Percentiles rank a stretch among this genome's conserved stretches.
These are phyloP conservation scores for Itoplectis maculator DNA, from an alignment of 2,888 invertebrate genomes.

Conservation along the genomic window DNA sequence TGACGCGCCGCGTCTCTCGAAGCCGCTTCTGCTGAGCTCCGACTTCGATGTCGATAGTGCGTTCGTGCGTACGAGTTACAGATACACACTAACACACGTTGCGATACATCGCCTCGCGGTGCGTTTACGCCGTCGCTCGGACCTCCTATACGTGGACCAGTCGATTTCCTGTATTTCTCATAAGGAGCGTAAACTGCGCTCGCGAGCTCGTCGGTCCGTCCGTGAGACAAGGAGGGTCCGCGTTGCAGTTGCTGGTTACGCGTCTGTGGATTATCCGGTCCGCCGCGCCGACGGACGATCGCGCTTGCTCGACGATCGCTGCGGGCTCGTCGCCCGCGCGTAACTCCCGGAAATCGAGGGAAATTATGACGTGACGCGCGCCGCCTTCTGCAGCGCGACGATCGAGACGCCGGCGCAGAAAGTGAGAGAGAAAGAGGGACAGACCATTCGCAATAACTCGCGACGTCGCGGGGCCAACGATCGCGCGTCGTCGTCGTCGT, in stretches of 20 bases:
- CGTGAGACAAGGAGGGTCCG: not conserved
- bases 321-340: slow-evolving; percentile 7
- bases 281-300: slow-evolving; percentile 1
- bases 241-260: too few species aligned
- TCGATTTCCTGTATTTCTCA: slow-evolving; percentile 60
- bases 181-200: not conserved
- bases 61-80: too few species aligned
- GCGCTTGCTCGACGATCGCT: slow-evolving; percentile 10
- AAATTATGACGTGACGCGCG: slow-evolving; percentile 23
- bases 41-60: slow-evolving; percentile 3
- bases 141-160: slow-evolving; percentile 6
- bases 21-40: slow-evolving; percentile 27
- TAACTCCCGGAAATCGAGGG: slow-evolving; percentile 46
- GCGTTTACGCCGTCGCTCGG: slow-evolving; percentile 14
- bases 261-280: slow-evolving; percentile 53
- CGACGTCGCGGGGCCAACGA: not conserved
- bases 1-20: slow-evolving; percentile 57
- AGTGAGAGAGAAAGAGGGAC: too few species aligned
- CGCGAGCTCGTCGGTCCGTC: not conserved
- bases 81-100: too few species aligned
- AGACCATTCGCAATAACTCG: slow-evolving; percentile 5
- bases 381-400: not conserved
- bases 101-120: too few species aligned
- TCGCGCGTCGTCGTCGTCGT: not conserved
- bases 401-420: not conserved